Evolutionary conservation across 2,797 vertebrate genomes (phyloP), one percentile per base, ranked within the genome.

Genomic region (Oreortyx pictus): DNA sequence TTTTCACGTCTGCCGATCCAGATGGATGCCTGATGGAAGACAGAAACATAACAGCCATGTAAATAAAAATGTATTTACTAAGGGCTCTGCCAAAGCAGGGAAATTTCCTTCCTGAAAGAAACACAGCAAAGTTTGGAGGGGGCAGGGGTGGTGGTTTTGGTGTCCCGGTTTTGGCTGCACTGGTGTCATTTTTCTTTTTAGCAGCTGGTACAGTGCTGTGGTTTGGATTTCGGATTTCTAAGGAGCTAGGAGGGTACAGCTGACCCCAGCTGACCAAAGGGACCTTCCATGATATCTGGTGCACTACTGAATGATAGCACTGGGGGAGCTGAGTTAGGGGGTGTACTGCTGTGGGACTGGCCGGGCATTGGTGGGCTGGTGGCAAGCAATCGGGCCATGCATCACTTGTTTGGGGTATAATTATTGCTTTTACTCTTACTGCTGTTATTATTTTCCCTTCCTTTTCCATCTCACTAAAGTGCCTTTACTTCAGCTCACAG

Each of bases 41-140:
- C n/a, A 90, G 68, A 72, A 77, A 57, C 33, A 70, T 49, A 78
- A 83, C 9, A 72, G 12, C 33, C 57, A 52, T 39, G 70, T 62
- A 77, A 93, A 89, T 88, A 82, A 85, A 93, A 86, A 67, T 29
- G 22, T 74, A 82, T 80, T 89, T 61, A 54, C 37, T 75, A 35
- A 70, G 70, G 29, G 44, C 57, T 24, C 35, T 86, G 77, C 71
- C 67, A 86, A 89, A 13, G 56, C 78, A 25, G 27, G 56, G 65
- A 85, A 54, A 92, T 59, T 47, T 90, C 71, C 54, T 66, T 23
- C 41, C 68, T 77, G 71, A n/a, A 56, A 31, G 70, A 22, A 81
- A 89, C 10, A 11, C 41, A 91, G 43, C 54, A 17, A 66, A 39
- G 12, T 1, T 81, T 31, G 54, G 7, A 56, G 67, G 23, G 46